A percentile compares a stretch with the other conserved stretches of the same genome.
Conservation (phyloP, 2,888 invertebrate genomes). For the Mesoligia furuncula region DNA sequence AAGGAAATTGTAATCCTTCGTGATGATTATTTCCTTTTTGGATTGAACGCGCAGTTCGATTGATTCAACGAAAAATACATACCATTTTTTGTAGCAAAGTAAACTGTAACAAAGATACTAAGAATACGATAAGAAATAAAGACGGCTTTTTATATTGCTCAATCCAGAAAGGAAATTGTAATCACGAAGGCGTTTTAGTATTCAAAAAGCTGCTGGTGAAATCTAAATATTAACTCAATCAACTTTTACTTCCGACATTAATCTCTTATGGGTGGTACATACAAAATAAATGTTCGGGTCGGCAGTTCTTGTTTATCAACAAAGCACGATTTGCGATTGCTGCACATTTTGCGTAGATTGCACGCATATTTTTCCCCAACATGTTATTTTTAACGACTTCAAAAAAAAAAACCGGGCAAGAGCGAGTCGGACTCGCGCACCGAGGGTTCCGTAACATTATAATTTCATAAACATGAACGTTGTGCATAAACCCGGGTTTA, state of each 20-base stretch:
- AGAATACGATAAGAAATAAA: constrained; percentile 1
- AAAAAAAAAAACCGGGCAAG: too few species aligned
- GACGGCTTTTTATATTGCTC: not conserved
- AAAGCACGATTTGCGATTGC: not conserved
- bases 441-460: too few species aligned
- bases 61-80: not conserved
- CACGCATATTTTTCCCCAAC: not conserved
- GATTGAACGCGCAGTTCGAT: not conserved
- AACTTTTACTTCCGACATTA: constrained; percentile 5
- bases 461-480: too few species aligned
- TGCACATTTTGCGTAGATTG: not conserved
- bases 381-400: not conserved
- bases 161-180: constrained; percentile 28
- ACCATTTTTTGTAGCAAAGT: not conserved
- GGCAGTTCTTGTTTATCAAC: not conserved
- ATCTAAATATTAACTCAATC: constrained; percentile 26
- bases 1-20: constrained; percentile 24
- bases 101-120: not conserved
- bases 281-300: not conserved
- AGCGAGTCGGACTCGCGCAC: too few species aligned
- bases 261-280: not conserved
- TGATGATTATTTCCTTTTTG: not conserved
- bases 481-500: too few species aligned
- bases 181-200: not conserved
- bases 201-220: constrained; percentile 1